phyloP scores from a whole-genome alignment of 1,140 invertebrate genomes.

The Drosophila nikananu region DNA sequence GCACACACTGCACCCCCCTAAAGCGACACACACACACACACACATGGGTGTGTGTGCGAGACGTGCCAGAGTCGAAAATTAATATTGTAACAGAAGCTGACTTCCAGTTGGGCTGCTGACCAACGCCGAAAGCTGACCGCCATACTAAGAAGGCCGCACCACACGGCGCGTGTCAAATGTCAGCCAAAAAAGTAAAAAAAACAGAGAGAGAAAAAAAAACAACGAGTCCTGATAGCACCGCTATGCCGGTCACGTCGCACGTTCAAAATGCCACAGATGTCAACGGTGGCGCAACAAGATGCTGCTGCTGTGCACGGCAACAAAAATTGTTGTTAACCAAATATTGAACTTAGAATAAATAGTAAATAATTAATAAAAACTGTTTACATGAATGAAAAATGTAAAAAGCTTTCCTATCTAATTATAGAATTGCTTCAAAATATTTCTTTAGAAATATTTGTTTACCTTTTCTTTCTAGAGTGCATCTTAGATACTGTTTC shows the following conservation, averaged over 20 bases:
- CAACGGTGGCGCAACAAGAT: constrained; percentile 76
- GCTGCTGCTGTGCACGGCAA: constrained; percentile 28
- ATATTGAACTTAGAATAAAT: neutral
- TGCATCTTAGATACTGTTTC: neutral
- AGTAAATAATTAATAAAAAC: too few species aligned
- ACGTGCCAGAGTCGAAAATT: constrained; percentile 65
- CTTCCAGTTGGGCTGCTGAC: constrained; percentile 22
- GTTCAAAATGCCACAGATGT: constrained; percentile 84
- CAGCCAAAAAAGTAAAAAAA: constrained; percentile 56
- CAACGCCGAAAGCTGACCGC: constrained; percentile 54
- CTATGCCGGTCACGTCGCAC: constrained; percentile 83
- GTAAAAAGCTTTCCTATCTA: too few species aligned
- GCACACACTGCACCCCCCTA: constrained; percentile 19
- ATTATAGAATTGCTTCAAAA: neutral
- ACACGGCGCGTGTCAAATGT: constrained; percentile 81
- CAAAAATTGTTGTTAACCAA: neutral
- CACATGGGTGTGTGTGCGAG: constrained; percentile 20
- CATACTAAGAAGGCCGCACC: constrained; percentile 62
- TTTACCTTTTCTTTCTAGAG: neutral
- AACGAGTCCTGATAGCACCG: constrained; percentile 41
- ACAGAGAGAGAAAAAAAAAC: constrained; percentile 8
- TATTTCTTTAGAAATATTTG: neutral
- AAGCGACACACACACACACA: constrained; percentile 16
- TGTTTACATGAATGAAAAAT: too few species aligned
- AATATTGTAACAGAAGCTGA: constrained; percentile 70